Evolutionary conservation across 2,888 invertebrate genomes (phyloP), one percentile per base, ranked within the genome.

Genomic region (Mesopsocus fuscifrons): DNA sequence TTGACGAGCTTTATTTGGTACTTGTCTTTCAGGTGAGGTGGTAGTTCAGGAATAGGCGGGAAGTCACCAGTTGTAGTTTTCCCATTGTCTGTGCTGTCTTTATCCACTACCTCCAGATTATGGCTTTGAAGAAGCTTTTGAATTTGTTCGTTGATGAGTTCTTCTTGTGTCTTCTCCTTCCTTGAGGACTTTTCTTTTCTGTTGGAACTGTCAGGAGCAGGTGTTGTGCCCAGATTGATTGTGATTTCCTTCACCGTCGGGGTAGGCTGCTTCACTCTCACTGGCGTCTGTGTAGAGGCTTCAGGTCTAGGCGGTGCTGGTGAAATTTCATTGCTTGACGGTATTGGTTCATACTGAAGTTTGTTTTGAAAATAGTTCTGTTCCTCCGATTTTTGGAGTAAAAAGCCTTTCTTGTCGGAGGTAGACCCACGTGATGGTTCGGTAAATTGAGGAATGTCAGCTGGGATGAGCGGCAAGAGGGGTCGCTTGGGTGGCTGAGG

Each of bases 61-160:
- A 9, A 6, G 8, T 26, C 8, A 11, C 26, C 26, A 26, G 26
- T 6, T 11, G n/a, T n/a, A n/a, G n/a, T n/a, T n/a, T n/a, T n/a
- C 5, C 8, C 18, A 3, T 20, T 21, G 8, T 38, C 40, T 30
- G 21, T 18, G 18, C 13, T 38, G 16, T 15, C 41, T 33, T 41
- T 41, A 15, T 17, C 16, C 16, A 41, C n/a, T 3, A 38, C 20
- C 20, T 34, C 43, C 21, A 34, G 23, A 38, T 43, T 34, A 41
- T 43, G 33, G 11, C 46, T 45, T 9, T 41, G 34, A 2, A 52
- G 40, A 26, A 49, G 49, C 42, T 49, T 47, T 45, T 74, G 73
- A 3, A 78, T 72, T 55, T 84, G 83, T 49, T 74, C 72, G 49
- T 69, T 70, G 0, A 77, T 52, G 53, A 77, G 78, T 45, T 77